These are phyloP conservation scores for Grammomys dolichurus DNA, from an alignment of 2,113 vertebrate genomes.

Conservation along the genomic window DNA sequence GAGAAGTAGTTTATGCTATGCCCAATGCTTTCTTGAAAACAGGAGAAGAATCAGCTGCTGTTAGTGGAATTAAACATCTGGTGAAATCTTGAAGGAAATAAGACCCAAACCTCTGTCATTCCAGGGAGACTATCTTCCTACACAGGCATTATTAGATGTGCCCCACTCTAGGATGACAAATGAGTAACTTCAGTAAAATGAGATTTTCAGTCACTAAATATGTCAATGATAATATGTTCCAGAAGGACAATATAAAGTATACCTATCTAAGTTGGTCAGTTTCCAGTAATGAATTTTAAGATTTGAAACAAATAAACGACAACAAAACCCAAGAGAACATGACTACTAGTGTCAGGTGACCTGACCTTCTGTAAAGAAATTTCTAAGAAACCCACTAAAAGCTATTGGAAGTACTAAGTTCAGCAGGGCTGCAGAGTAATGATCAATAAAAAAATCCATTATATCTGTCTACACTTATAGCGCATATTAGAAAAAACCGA, in stretches of 20 bases:
- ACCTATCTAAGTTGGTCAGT: background rate
- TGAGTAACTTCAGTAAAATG: background rate
- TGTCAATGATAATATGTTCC: background rate
- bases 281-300: background rate
- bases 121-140: too few relatives aligned
- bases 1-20: background rate
- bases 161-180: background rate
- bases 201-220: background rate
- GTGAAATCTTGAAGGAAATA: background rate
- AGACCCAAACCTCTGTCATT: background rate
- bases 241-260: background rate
- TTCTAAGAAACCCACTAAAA: background rate
- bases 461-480: background rate
- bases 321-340: background rate
- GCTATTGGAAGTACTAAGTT: background rate
- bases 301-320: background rate
- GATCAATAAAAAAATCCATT: background rate
- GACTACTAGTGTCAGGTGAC: background rate
- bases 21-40: background rate
- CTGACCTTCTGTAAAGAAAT: background rate
- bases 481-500: background rate
- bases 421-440: background rate
- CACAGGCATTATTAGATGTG: background rate
- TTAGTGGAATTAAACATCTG: background rate
- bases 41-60: background rate